phyloP scores from a whole-genome alignment of 1,140 invertebrate species.

The Drosophila insularis region DNA sequence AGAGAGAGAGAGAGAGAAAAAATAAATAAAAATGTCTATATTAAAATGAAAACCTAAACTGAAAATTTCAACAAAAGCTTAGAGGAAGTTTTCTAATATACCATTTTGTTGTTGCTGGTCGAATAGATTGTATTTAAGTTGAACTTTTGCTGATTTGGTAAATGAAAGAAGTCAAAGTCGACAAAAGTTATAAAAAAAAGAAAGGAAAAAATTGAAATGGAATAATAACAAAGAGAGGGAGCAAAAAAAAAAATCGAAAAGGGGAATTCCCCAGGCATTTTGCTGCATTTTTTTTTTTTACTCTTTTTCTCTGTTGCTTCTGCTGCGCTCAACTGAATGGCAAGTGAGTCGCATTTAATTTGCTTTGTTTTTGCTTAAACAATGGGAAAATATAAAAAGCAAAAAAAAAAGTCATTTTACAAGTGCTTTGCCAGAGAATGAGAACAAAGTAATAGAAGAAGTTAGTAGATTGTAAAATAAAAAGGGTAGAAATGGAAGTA shows the following conservation, averaged over 20 bases:
- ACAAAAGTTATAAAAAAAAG: not conserved
- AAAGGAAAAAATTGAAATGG: not conserved
- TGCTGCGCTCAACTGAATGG: conserved; percentile 71
- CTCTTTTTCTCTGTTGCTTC: conserved; percentile 36
- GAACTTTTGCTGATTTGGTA: conserved; percentile 17
- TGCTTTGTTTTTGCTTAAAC: conserved; percentile 70
- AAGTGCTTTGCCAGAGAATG: conserved; percentile 46
- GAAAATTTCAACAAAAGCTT: conserved; percentile 55
- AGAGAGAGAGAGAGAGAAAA: conserved; percentile 69
- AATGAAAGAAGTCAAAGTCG: conserved; percentile 1
- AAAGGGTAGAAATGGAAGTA: not conserved
- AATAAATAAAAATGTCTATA: conserved; percentile 60
- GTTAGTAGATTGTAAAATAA: not conserved
- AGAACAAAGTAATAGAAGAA: conserved; percentile 11
- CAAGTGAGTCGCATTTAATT: conserved; percentile 81
- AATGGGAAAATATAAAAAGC: conserved; percentile 53
- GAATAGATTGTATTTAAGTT: conserved; percentile 17
- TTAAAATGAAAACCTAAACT: conserved; percentile 40
- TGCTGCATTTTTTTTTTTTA: conserved; percentile 23
- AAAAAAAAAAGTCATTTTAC: conserved; percentile 71
- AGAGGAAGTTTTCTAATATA: conserved; percentile 52
- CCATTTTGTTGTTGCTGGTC: conserved; percentile 15
- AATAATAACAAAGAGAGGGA: not conserved
- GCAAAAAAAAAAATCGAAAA: not conserved
- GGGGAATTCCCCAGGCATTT: conserved; percentile 22